Evolutionary conservation across 2,888 invertebrate genomes (phyloP), one percentile per base, ranked within the genome.

Genomic region (Campoplex nolae): DNA sequence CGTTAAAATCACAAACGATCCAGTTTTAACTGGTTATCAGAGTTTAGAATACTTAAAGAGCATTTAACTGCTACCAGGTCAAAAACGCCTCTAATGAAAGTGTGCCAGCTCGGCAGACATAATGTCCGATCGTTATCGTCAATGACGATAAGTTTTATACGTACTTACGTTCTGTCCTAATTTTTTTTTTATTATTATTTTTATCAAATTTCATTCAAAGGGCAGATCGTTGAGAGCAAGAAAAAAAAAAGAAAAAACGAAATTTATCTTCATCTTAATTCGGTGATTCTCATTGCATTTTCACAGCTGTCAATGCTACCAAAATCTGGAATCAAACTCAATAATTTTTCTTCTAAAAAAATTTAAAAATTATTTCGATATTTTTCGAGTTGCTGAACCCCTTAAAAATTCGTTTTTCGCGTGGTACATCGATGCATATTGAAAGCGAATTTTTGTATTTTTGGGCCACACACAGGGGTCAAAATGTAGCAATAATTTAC

Each of bases 1-100:
- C 58, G 75, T 87, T 87, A 82, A 82, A 82, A 84, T 87, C 75
- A 74, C 81, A 54, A 54, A 18, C 65, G 48, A 84, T 79, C 87
- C 87, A 74, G 84, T 87, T 87, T 79, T 11, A 87, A 73, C 87
- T 70, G 78, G 87, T 77, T 84, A 74, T 9, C 28, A 42, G 51
- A 65, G 28, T 65, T 80, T 73, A 48, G 42, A 51, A 76, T 68
- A 56, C 75, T 84, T 82, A 84, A 87, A 65, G 73, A 84, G 58
- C 65, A 65, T 68, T 87, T 84, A 70, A 78, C 42, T 54, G 51
- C 75, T 56, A 16, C 13, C 67, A 48, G 68, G 13, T 74, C 77
- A 54, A 73, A 56, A 84, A 80, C 45, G 38, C 56, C 62, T 32
- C 16, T 67, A 68, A 83, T 65, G 79, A 83, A 86, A 83, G 86